These are phyloP conservation scores for Tethya wilhelma DNA, from an alignment of 37 sponge, comb jelly and placozoan species.

Conservation along the genomic window DNA sequence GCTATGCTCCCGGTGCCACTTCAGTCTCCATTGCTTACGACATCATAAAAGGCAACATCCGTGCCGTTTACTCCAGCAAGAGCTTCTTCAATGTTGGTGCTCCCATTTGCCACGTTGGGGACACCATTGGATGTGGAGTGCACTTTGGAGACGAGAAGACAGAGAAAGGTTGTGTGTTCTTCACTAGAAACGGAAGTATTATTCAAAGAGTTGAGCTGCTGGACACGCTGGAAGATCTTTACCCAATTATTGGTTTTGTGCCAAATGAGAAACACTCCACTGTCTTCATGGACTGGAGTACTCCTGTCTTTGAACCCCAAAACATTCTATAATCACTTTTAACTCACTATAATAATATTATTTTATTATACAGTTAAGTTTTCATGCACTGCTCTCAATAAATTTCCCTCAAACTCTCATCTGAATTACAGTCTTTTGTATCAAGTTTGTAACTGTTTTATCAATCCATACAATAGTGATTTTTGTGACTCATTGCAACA, in stretches of 20 bases:
- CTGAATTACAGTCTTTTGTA: no score
- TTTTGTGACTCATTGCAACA: no score
- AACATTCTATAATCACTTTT: constrained; percentile 18
- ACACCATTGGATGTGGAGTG: constrained; percentile 68
- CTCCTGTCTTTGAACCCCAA: constrained; percentile 11
- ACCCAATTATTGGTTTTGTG: constrained; percentile 51
- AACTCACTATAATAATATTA: constrained; percentile 1
- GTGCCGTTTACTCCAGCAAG: constrained; percentile 38
- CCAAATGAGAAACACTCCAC: constrained; percentile 19
- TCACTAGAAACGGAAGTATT: constrained; percentile 46
- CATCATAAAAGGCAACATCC: constrained; percentile 40
- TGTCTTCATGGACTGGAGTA: constrained; percentile 66
- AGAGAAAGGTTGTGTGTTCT: constrained; percentile 27
- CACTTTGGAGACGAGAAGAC: constrained; percentile 4
- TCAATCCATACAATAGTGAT: no score
- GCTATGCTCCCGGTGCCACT: constrained; percentile 41
- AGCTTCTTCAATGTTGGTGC: constrained; percentile 9
- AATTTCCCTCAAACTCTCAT: no score
- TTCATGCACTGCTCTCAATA: no score
- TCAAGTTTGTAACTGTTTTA: no score
- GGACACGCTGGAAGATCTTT: constrained; percentile 41
- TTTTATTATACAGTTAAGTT: no score
- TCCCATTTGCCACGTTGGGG: constrained; percentile 26
- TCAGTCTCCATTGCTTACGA: constrained; percentile 66
- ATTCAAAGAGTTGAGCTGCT: constrained; percentile 26